Evolutionary conservation across 2,888 invertebrate species (phyloP).

Genomic region (Diplolepis rosae): DNA sequence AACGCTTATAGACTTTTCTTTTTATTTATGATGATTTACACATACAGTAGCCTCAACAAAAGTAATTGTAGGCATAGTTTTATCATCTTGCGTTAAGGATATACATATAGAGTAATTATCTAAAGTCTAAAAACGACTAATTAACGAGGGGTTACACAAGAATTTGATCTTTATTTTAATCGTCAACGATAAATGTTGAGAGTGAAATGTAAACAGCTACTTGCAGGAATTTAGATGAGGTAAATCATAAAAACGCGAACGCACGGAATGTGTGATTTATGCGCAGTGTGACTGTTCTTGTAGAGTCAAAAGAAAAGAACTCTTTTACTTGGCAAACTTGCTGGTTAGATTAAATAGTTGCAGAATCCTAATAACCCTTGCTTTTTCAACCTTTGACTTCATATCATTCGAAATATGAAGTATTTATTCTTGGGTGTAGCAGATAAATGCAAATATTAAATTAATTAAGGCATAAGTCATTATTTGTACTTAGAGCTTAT

Average conservation of each 20-base stretch:
- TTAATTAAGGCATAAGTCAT: neutral
- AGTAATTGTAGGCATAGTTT: neutral
- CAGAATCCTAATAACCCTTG: slow-evolving; percentile 2
- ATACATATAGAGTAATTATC: neutral
- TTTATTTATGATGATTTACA: neutral
- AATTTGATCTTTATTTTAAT: neutral
- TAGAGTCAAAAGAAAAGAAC: neutral
- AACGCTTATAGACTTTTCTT: neutral
- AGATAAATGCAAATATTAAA: slow-evolving; percentile 18
- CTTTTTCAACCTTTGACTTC: neutral
- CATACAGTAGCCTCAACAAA: neutral
- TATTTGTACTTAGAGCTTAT: neutral
- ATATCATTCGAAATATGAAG: neutral
- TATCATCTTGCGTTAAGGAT: neutral
- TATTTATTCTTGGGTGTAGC: neutral
- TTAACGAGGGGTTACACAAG: neutral
- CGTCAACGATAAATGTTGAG: neutral
- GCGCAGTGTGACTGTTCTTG: neutral
- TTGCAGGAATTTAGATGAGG: slow-evolving; percentile 12
- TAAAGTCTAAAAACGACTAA: neutral
- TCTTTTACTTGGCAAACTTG: slow-evolving; percentile 11
- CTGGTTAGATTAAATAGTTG: slow-evolving; percentile 15
- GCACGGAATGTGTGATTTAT: slow-evolving; percentile 5
- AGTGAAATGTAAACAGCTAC: neutral
- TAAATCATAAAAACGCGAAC: slow-evolving; percentile 4